Percentiles rank a stretch among this genome's conserved stretches.
These are phyloP conservation scores for Acholoe squamosa DNA, from an alignment of 2,888 invertebrate genomes.

Conservation along the genomic window DNA sequence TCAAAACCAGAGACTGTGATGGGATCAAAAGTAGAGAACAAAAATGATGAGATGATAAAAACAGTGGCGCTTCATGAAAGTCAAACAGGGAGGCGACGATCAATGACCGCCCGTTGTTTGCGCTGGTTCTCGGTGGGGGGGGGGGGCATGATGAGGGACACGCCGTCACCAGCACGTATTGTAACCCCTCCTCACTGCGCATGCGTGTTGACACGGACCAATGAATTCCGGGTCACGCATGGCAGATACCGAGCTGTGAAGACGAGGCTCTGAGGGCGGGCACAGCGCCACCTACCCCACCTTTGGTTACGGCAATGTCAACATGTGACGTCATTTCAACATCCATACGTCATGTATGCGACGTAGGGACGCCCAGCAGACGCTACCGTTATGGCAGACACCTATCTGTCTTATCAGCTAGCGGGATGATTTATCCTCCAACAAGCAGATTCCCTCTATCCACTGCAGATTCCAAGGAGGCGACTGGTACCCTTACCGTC, in stretches of 20 bases:
- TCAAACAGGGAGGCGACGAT: conserved; percentile 41
- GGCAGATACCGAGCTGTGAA: conserved; percentile 7
- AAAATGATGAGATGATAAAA: conserved; percentile 13
- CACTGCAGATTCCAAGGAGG: too few species aligned
- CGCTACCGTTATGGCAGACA: neutral
- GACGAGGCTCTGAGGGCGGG: neutral
- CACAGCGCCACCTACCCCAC: neutral
- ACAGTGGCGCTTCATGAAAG: conserved; percentile 29
- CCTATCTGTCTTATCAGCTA: neutral
- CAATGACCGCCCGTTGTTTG: neutral
- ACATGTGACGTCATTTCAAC: neutral
- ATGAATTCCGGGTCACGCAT: conserved; percentile 43
- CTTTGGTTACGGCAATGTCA: conserved; percentile 29
- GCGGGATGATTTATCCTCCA: too few species aligned
- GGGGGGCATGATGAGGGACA: neutral
- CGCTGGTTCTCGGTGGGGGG: neutral
- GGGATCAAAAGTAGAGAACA: neutral
- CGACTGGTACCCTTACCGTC: too few species aligned
- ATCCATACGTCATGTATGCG: conserved; percentile 30
- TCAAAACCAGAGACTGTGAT: neutral
- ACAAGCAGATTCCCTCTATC: too few species aligned
- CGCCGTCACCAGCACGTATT: neutral
- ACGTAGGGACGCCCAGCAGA: neutral
- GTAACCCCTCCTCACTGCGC: conserved; percentile 8
- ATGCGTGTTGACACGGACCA: conserved; percentile 45